Evolutionary conservation across 2,797 vertebrate genomes (phyloP).

Genomic region (Poecilia gillii): DNA sequence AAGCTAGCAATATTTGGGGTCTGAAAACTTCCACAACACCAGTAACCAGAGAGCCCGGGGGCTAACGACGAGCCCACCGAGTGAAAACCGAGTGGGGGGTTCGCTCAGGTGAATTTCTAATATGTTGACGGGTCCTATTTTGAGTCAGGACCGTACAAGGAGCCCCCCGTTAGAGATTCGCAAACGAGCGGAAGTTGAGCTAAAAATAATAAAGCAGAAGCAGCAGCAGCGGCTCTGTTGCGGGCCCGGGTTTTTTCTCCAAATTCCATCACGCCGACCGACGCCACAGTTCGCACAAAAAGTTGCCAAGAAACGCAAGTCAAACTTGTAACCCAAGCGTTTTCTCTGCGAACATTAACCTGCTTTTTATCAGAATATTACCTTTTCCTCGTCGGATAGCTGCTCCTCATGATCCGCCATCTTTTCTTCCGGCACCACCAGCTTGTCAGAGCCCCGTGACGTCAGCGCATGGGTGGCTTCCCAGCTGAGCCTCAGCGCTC

Average conservation of each 20-base stretch:
- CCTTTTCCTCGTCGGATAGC: conserved; percentile 83
- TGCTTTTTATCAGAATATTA: conserved; percentile 45
- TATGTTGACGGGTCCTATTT: conserved; percentile 71
- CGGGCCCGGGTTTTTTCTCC: conserved; percentile 46
- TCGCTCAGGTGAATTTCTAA: conserved; percentile 33
- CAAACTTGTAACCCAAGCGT: accelerated
- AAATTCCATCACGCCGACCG: not conserved
- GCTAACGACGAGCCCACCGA: not conserved
- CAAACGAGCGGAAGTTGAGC: conserved; percentile 82
- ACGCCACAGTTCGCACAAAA: not conserved
- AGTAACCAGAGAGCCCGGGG: not conserved
- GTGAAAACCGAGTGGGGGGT: not conserved
- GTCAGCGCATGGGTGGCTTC: conserved; percentile 74
- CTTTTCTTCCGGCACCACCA: conserved; percentile 85
- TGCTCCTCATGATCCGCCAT: conserved; percentile 86
- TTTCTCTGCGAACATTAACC: not conserved
- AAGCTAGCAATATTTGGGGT: conserved; percentile 45
- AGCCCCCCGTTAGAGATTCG: conserved; percentile 69
- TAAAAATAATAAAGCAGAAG: conserved; percentile 81
- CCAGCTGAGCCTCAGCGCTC: conserved; percentile 1
- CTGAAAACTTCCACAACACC: conserved; percentile 63
- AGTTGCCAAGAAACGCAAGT: accelerated
- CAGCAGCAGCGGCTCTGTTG: conserved; percentile 41
- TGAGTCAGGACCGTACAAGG: conserved; percentile 81
- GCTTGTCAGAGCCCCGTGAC: conserved; percentile 77